Evolutionary conservation across 2,888 invertebrate species (phyloP).

Genomic region (Hydroisotoma schaefferi): DNA sequence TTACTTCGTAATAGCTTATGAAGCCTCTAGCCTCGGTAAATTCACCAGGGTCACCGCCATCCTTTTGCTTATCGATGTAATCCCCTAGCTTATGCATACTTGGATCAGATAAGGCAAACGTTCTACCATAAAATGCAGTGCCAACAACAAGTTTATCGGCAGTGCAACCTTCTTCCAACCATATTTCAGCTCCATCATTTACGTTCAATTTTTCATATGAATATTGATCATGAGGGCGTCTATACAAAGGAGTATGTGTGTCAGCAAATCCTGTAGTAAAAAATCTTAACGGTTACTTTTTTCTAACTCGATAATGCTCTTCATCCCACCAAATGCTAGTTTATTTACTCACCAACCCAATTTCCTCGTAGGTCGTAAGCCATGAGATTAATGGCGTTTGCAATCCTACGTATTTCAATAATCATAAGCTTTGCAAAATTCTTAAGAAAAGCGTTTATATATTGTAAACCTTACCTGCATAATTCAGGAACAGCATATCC

Average conservation of each 20-base stretch:
- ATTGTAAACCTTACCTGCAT: constrained; percentile 65
- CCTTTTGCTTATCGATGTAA: constrained; percentile 31
- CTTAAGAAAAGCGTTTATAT: too few species aligned
- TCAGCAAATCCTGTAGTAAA: constrained; percentile 67
- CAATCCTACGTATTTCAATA: constrained; percentile 17
- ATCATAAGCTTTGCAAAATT: too few species aligned
- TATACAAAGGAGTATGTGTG: constrained; percentile 80
- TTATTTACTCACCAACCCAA: constrained; percentile 35
- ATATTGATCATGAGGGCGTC: constrained; percentile 80
- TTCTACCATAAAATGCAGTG: constrained; percentile 83
- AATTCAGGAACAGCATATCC: constrained; percentile 87
- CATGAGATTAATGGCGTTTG: constrained; percentile 45
- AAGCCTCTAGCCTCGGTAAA: constrained; percentile 84
- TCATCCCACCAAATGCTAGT: neutral
- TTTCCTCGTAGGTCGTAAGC: constrained; percentile 45
- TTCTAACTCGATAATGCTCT: neutral
- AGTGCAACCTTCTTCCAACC: constrained; percentile 86
- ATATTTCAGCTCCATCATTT: constrained; percentile 77
- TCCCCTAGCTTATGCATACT: constrained; percentile 62
- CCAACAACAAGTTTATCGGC: constrained; percentile 83
- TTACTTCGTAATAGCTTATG: constrained; percentile 80
- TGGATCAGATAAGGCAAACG: constrained; percentile 74
- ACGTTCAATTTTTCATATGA: constrained; percentile 86
- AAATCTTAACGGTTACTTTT: constrained; percentile 50
- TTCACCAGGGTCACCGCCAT: constrained; percentile 75